Evolutionary conservation across 2,797 vertebrate species (phyloP).

Genomic region (Microhierax caerulescens): DNA sequence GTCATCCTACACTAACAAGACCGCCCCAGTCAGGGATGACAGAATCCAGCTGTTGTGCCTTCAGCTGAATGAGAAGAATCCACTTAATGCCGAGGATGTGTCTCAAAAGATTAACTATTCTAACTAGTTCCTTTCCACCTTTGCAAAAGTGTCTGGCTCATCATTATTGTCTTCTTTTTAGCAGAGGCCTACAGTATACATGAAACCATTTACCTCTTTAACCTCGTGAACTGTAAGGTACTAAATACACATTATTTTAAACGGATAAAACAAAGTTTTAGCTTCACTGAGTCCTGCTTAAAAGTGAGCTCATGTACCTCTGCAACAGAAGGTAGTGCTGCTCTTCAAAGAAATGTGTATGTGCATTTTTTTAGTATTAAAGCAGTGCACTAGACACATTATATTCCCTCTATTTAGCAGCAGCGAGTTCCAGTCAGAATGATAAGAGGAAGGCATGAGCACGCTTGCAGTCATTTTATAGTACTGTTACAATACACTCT

Average conservation of each 20-base stretch:
- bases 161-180: conserved; percentile 48
- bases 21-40: conserved; percentile 87
- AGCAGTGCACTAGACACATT: neutral
- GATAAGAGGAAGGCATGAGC: neutral
- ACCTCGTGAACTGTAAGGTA: conserved; percentile 69
- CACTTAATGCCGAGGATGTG: conserved; percentile 71
- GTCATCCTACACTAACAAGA: conserved; percentile 94
- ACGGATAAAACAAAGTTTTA: neutral
- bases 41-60: conserved; percentile 87
- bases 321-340: neutral
- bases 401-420: neutral
- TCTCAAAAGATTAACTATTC: conserved; percentile 74
- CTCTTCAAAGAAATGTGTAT: neutral
- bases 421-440: neutral
- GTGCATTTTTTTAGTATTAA: neutral
- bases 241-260: conserved; percentile 26
- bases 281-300: neutral
- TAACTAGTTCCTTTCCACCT: conserved; percentile 73
- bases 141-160: conserved; percentile 62
- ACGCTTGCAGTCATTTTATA: neutral
- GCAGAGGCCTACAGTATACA: conserved; percentile 35
- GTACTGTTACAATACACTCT: neutral
- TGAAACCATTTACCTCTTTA: conserved; percentile 80
- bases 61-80: conserved; percentile 72
- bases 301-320: neutral